Base-by-base conservation (phyloP, 2,113 vertebrate genomes). In the Thunnus maccoyii region DNA sequence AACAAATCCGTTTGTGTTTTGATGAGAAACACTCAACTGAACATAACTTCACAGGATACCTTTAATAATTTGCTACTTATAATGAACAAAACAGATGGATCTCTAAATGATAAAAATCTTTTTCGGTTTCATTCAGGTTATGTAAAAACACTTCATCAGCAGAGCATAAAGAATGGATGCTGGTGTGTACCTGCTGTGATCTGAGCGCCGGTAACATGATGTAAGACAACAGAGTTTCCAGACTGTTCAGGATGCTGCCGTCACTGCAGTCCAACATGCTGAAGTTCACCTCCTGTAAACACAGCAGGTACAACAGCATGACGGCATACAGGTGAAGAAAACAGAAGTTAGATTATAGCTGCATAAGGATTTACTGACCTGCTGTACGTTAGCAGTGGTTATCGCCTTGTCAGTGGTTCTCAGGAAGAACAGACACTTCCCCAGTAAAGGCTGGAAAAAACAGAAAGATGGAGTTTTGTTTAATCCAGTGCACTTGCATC, bases 391-490 rank as follows among this genome's bases (percentile, higher is more conserved):
- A 41, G 95, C 93, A 30, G 92, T 83, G 61, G 93, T 95, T 85
- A 97, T 84, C 41, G 86, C 68, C 89, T 94, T 94, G 65, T 95
- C 91, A 2, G 94, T 94, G 54, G 85, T 92, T 66, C 95, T 95
- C 66, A 96, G 85, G 79, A 97, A 97, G 94, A 96, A 97, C 17
- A 95, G 91, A 86, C 96, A 97, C 17, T 64, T 94, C 70, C 95
- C 96, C 50, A 85, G 89, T 63, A 96, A 79, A 51, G 89, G 88
- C 96, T 97, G 83, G 1, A 69, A 67, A 82, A 66, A 5, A 27
- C 14, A 74, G 4, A 69, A 8, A 22, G 46, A 22, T 46, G 10
- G 15, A 69, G 47, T 22, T 62, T 0, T 16, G 13, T 20, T 47
- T 20, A 1, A 11, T n/a, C 1, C 7, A 6, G 36, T 41, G 36